Evolutionary conservation across 2,888 invertebrate genomes (phyloP).

Genomic region (Mesoligia furuncula): DNA sequence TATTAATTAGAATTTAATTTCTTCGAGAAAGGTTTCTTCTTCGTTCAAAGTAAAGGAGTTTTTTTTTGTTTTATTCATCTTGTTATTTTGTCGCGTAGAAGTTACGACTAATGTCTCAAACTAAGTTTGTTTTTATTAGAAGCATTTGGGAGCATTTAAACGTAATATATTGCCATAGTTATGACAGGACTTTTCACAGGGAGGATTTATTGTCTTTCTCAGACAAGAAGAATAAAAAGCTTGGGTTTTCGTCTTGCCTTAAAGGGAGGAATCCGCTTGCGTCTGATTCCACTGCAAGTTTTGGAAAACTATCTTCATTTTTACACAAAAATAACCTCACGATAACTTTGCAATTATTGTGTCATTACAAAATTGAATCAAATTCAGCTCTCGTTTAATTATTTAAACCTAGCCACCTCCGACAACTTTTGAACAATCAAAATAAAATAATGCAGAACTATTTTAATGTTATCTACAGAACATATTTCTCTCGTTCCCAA

Average conservation of each 20-base stretch:
- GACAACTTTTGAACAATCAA: neutral
- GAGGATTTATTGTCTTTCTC: constrained; percentile 38
- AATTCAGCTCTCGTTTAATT: too few relatives aligned
- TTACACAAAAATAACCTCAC: neutral
- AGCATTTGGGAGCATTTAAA: constrained; percentile 53
- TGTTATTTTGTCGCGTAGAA: constrained; percentile 38
- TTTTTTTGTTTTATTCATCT: constrained; percentile 30
- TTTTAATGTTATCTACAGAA: neutral
- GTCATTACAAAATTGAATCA: neutral
- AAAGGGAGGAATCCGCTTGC: constrained; percentile 9
- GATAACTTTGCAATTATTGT: neutral
- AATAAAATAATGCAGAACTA: neutral
- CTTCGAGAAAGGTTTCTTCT: neutral
- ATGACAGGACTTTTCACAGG: constrained; percentile 33
- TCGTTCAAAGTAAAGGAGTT: constrained; percentile 7
- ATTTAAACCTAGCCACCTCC: neutral
- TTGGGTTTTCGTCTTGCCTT: constrained; percentile 1
- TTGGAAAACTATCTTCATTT: neutral
- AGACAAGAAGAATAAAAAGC: constrained; percentile 30
- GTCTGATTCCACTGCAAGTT: neutral
- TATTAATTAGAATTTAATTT: constrained; percentile 47
- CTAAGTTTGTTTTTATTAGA: constrained; percentile 54
- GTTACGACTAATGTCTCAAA: constrained; percentile 32
- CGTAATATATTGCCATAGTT: constrained; percentile 52
- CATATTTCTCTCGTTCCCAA: neutral